Percentiles rank a stretch among this genome's conserved stretches.
Conservation (phyloP, 1,140 invertebrate species). For the Drosophila pseudoobscura region DNA sequence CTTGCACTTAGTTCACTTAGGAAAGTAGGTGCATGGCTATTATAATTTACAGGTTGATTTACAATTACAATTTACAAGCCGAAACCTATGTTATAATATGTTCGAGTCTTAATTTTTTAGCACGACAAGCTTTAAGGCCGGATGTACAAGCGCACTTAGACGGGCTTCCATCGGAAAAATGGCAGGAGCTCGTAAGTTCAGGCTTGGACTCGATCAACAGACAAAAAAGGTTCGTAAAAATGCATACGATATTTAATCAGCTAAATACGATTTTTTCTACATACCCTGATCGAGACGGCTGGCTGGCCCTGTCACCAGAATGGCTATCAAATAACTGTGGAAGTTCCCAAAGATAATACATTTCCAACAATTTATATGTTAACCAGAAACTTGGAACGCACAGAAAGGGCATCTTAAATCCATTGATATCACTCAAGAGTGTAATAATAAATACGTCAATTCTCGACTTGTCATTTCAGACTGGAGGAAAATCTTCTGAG, state of each 20-base stretch:
- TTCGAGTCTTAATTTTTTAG: constrained; percentile 21
- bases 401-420: no score
- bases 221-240: constrained; percentile 51
- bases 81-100: neutral
- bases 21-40: neutral
- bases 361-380: no score
- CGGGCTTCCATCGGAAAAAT: constrained; percentile 41
- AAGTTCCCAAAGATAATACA: no score
- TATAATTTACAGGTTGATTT: neutral
- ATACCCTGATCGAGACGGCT: no score
- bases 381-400: no score
- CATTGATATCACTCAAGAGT: neutral
- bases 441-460: neutral
- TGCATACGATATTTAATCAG: neutral
- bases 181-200: constrained; percentile 50
- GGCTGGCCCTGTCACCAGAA: no score
- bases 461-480: constrained; percentile 21
- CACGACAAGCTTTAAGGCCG: constrained; percentile 17
- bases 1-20: no score
- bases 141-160: constrained; percentile 36
- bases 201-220: constrained; percentile 67
- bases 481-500: constrained; percentile 64
- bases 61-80: no score
- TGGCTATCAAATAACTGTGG: neutral
- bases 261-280: no score